Evolutionary conservation across 2,113 vertebrate genomes (phyloP), one percentile per base, ranked within the genome.

Genomic region (Telmatochromis sp.): DNA sequence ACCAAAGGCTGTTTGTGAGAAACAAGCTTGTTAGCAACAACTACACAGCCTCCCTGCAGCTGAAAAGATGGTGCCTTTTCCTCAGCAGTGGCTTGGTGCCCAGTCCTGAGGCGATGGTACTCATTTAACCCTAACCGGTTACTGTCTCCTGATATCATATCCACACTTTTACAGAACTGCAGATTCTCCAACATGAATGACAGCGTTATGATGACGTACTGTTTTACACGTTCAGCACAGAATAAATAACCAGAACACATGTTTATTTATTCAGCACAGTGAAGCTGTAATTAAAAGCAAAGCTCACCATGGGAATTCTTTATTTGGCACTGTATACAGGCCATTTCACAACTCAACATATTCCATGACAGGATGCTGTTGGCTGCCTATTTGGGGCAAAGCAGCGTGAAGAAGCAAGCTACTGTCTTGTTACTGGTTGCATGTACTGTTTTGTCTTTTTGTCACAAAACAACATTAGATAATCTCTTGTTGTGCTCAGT

Each of bases 21-120:
- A 93, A 94, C 93, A 86, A 89, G 87, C 94, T 94, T 92, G 95
- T 95, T 95, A 93, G 93, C 90, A 88, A 65, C 81, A 79, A 87
- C 83, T 83, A 86, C 89, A 86, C 89, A 93, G 92, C 87, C 86
- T 90, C 93, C 92, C 93, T 90, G 89, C 89, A 92, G 92, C 89
- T 94, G 89, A 93, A 94, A 95, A 96, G 91, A 94, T 91, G 91
- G 89, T 89, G 91, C 87, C 53, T 91, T 63, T 87, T 89, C 86
- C 89, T 90, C 28, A 71, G 79, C 71, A 40, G 89, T 92, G 94
- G 94, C 93, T 17, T 4, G 31, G 9, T 87, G 93, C 94, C 95
- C 93, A 86, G 88, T 88, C 89, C 93, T 90, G 90, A 91, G 89
- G 89, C 85, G 9, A 50, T 19, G 78, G 21, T 47, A 15, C 83